These are phyloP conservation scores for Machaerirhynchus nigripectus DNA, from an alignment of 2,113 vertebrate genomes.

Conservation along the genomic window DNA sequence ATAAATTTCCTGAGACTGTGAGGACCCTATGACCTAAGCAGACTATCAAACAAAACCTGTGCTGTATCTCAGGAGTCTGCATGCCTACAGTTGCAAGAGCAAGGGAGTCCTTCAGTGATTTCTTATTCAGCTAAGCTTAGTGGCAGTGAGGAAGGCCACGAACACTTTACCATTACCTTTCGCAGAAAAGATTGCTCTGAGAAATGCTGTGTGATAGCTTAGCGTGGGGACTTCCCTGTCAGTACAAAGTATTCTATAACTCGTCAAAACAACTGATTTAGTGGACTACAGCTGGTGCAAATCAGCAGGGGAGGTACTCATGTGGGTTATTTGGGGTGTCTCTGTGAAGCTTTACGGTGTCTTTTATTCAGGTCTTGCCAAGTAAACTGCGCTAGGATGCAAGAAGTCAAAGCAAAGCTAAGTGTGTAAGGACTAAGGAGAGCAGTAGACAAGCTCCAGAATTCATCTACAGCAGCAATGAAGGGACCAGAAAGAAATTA, in stretches of 20 bases:
- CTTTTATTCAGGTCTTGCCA: background rate
- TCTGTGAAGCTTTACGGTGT: background rate
- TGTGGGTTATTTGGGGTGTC: background rate
- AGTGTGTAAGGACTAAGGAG: background rate
- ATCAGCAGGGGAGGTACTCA: background rate
- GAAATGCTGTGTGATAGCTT: background rate
- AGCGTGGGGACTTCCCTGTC: background rate
- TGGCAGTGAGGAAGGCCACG: background rate
- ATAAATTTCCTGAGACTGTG: background rate
- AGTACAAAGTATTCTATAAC: accelerated
- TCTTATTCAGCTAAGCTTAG: background rate
- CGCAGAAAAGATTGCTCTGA: background rate
- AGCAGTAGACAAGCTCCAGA: background rate
- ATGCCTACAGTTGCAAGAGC: background rate
- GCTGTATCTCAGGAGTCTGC: background rate
- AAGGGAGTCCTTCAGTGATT: background rate
- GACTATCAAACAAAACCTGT: background rate
- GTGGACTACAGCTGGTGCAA: background rate
- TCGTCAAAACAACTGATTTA: background rate
- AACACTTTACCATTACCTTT: background rate
- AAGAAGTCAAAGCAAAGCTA: background rate
- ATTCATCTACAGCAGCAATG: background rate
- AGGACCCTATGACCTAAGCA: background rate
- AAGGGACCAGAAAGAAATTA: background rate
- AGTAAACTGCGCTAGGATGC: background rate